Evolutionary conservation across 2,797 vertebrate species (phyloP), one percentile per base, ranked within the genome.

Genomic region (Platalea minor): DNA sequence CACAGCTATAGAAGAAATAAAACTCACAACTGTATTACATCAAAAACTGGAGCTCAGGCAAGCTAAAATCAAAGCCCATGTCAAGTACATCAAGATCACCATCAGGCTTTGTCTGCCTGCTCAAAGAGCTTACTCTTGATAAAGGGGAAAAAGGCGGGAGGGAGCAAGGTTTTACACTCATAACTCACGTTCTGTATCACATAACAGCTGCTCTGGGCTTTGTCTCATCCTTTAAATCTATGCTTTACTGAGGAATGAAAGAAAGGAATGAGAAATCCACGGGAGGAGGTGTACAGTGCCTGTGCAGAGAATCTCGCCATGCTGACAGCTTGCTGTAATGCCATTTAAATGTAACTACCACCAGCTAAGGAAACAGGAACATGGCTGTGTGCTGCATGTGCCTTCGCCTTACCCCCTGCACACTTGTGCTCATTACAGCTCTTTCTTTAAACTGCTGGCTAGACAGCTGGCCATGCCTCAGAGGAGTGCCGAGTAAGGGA

Each of bases 391-490:
- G 73, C 68, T 90, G 68, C 43, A 46, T 63, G 83, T 7, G 14
- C 53, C 93, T 88, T 65, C 84, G 90, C 60, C 88, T 78, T 89
- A 94, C 88, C 72, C 94, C 95, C 51, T 74, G 88, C 31, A n/a
- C 81, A 51, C 81, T 89, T 67, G 48, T 79, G 82, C 89, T 97
- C 93, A 94, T 97, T 98, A 97, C 85, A 92, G 89, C 93, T 95
- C 96, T 97, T 97, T 97, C 97, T 98, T 97, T 96, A 98, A 98
- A 97, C 97, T 97, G 97, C 96, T 94, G 97, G 96, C 97, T 97
- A 97, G 97, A 98, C 98, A 98, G 97, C 97, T 98, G 98, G 97
- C 97, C 97, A 85, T 94, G 96, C 96, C 97, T 98, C 97, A 68
- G 95, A 98, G 97, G 97, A 98, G 90, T 6, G 2, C 63, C n/a